These are phyloP conservation scores for Adoxophyes honmai DNA, from an alignment of 1,140 invertebrate genomes.

Conservation along the genomic window DNA sequence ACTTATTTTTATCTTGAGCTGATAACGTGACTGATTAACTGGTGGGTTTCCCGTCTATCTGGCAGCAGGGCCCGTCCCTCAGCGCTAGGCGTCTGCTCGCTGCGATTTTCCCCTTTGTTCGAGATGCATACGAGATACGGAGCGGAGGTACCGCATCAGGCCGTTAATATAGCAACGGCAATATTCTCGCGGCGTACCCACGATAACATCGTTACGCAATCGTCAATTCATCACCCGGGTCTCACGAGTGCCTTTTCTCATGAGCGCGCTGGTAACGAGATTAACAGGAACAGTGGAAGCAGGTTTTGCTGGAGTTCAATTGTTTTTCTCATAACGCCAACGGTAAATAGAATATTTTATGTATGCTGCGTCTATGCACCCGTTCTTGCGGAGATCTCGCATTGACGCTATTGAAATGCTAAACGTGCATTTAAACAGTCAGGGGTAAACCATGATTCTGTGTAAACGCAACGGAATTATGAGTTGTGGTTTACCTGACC, in stretches of 20 bases:
- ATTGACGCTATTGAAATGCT: no score
- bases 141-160: constrained; percentile 13
- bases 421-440: no score
- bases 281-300: constrained; percentile 13
- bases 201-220: constrained; percentile 27
- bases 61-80: background rate
- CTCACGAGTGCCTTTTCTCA: constrained; percentile 34
- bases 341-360: no score
- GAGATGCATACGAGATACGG: constrained; percentile 12
- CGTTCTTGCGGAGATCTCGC: no score
- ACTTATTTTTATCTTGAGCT: constrained; percentile 2
- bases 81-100: background rate
- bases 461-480: no score
- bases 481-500: no score
- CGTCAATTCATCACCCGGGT: constrained; percentile 29
- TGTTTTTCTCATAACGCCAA: constrained; percentile 3
- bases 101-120: constrained; percentile 14
- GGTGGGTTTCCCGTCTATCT: background rate
- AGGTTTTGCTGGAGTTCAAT: background rate
- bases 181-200: constrained; percentile 23
- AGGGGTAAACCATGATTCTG: no score
- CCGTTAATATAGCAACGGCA: constrained; percentile 14
- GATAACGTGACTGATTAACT: constrained; percentile 9
- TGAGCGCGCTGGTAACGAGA: constrained; percentile 27
- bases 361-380: no score